Base-by-base conservation (phyloP, 2,797 vertebrate species). In the Phoeniculus purpureus region DNA sequence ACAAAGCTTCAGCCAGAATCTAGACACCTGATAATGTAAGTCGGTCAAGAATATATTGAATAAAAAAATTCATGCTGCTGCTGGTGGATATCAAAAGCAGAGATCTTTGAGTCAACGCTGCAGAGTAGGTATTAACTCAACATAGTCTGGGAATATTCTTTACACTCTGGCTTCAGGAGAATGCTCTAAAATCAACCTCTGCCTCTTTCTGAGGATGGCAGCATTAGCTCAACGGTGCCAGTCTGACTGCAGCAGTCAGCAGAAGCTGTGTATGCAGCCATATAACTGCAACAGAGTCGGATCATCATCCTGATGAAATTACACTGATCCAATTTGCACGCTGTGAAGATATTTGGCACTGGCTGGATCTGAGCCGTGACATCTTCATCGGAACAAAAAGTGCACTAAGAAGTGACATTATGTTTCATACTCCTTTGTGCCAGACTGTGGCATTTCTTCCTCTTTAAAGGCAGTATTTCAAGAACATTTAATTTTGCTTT, bases 271-370 rank as follows among this genome's bases (percentile, higher is more conserved):
- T 97, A 93, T 96, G 95, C 94, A 96, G 96, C 97, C 97, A 95
- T 26, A 89, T 95, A 97, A 96, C 97, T 96, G 86, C 94, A 94
- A 96, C 91, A 94, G 95, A 96, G 95, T 88, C 96, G 96, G 96
- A 97, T 98, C 97, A 98, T 97, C 97, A 95, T 97, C 97, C 96
- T 97, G 97, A 98, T 97, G 97, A 98, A 98, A 98, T 98, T 98
- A 98, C 97, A 97, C 96, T 98, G 97, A 98, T 98, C 98, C 98
- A 98, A 98, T 98, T 98, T 98, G 96, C 97, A 98, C 94, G 96
- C 97, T 97, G 97, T 96, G 96, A 96, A 98, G 97, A 98, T 97
- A 98, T 98, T 98, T 98, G 98, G 98, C 98, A 97, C 93, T 95
- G 94, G 93, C 94, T 97, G 96, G 94, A 96, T 96, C 90, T 77